Base-by-base conservation (phyloP, 2,888 invertebrate species). In the Polyommatus iphigenia region DNA sequence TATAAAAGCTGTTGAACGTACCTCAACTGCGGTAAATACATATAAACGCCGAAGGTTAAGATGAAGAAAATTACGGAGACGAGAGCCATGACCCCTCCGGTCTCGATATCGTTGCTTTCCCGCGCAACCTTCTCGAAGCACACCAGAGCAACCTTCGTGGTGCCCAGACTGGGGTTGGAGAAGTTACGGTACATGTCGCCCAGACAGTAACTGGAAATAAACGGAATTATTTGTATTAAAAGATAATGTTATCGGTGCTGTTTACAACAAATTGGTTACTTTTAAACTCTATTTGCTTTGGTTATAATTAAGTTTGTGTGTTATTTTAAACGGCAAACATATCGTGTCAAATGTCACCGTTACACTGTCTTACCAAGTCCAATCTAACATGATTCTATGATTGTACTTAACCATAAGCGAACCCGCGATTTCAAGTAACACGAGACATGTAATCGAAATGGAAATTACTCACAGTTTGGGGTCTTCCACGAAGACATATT, bases 61-160 rank as follows among this genome's bases (percentile, higher is more conserved):
- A 95, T 82, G 0, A 96, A 89, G 83, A 96, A 96, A 32, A 95
- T 83, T 0, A 95, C 94, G 0, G 96, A 96, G n/a, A 95, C 86
- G 2, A 95, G 87, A 0, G 92, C 89, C 7, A 95, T 85, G 10
- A 91, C 87, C 0, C 95, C 92, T 76, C 88, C 90, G 59, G 90
- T 92, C 80, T 92, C 90, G 20, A 91, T 87, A 6, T 85, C 84
- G 78, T 83, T 84, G 89, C 94, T 59, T 3, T 62, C 75, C 90
- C 97, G 81, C 90, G 95, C 32, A 90, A 98, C 96, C 91, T 98
- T 76, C 88, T 99, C 89, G 96, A 98, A 94, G 81, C 94, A 93
- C 1, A 93, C 89, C 50, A 95, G 81, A 0, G 94, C 95, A 15
- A 90, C 88, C 1, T 87, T 83, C 0, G 89, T 81, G 24, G 80